Evolutionary conservation across 2,888 invertebrate species (phyloP).

Genomic region (Andrena dorsata): DNA sequence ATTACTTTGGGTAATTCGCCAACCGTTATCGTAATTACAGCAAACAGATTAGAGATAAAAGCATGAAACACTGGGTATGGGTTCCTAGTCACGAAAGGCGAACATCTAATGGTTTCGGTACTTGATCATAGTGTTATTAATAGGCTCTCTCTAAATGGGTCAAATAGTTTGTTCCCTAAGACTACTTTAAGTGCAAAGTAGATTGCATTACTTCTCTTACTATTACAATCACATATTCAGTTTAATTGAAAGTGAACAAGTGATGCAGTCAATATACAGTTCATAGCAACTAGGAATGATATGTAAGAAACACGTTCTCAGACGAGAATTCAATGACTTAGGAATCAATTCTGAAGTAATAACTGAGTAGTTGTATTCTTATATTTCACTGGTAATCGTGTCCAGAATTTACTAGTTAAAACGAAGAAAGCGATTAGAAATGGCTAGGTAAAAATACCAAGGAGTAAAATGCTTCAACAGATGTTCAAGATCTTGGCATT

Average conservation of each 20-base stretch:
- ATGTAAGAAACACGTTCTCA: too few species aligned
- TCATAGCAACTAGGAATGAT: too few species aligned
- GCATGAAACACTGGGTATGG: constrained; percentile 31
- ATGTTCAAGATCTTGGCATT: constrained; percentile 15
- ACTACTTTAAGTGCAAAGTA: not conserved
- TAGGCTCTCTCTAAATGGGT: constrained; percentile 31
- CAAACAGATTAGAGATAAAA: constrained; percentile 47
- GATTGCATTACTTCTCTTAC: not conserved
- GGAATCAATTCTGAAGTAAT: too few species aligned
- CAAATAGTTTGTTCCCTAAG: constrained; percentile 1
- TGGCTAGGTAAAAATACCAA: constrained; percentile 2
- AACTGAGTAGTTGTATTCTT: too few species aligned
- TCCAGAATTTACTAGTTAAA: too few species aligned
- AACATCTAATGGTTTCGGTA: constrained; percentile 40
- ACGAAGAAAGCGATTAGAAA: not conserved
- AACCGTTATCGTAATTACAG: constrained; percentile 43
- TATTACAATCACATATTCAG: not conserved
- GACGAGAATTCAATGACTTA: too few species aligned
- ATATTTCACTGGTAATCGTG: too few species aligned
- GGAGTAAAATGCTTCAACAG: not conserved
- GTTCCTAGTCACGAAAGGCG: constrained; percentile 50
- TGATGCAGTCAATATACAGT: not conserved
- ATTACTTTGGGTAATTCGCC: constrained; percentile 32
- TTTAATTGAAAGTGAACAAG: not conserved
- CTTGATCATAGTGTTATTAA: constrained; percentile 31